These are phyloP conservation scores for Rhingia campestris DNA, from an alignment of 2,888 invertebrate genomes.

Conservation along the genomic window DNA sequence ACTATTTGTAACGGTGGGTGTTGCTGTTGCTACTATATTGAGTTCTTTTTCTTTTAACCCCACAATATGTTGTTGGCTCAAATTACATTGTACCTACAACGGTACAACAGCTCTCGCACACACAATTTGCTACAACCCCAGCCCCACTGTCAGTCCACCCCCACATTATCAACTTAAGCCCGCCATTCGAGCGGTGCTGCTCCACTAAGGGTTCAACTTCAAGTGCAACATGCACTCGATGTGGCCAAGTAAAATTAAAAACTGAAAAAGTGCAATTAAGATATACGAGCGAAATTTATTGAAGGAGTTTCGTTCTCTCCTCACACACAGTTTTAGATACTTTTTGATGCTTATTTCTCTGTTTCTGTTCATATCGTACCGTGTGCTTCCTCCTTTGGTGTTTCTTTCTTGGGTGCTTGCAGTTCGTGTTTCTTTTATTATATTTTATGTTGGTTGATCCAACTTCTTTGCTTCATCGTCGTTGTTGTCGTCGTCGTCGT, in stretches of 20 bases:
- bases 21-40: constrained; percentile 69
- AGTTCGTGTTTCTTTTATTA: constrained; percentile 60
- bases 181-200: constrained; percentile 48
- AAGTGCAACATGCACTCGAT: constrained; percentile 74
- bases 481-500: no score
- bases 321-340: constrained; percentile 59
- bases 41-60: constrained; percentile 58
- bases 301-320: constrained; percentile 73
- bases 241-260: constrained; percentile 75
- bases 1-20: no score
- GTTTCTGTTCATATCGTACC: constrained; percentile 2
- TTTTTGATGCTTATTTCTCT: constrained; percentile 44
- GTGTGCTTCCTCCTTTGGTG: constrained; percentile 14
- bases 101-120: constrained; percentile 68
- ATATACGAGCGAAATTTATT: constrained; percentile 75
- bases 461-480: constrained; percentile 39
- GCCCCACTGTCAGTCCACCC: constrained; percentile 26
- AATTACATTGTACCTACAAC: constrained; percentile 73
- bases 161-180: constrained; percentile 61
- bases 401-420: constrained; percentile 15
- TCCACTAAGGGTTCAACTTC: constrained; percentile 73
- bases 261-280: constrained; percentile 76
- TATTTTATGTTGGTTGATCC: constrained; percentile 68
- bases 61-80: constrained; percentile 71
- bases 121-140: constrained; percentile 60